Evolutionary conservation across 2,888 invertebrate genomes (phyloP), one percentile per base, ranked within the genome.

Genomic region (Fragum whitleyi): DNA sequence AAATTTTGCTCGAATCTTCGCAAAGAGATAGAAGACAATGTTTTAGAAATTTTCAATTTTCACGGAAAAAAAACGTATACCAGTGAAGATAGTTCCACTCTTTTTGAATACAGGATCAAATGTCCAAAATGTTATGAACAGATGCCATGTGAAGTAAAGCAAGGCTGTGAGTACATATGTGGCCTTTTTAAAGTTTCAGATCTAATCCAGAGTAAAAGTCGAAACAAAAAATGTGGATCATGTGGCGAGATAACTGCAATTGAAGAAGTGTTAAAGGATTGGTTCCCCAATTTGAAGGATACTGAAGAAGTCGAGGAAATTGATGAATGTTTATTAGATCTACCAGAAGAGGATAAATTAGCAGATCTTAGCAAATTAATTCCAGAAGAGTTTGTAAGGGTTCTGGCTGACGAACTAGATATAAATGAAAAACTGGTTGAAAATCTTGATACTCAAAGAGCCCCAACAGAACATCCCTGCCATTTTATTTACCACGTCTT

Each of bases 101-200:
- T 61, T 19, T 61, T 32, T 61, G 61, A 61, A 16, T 32, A n/a
- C 2, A 6, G 19, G 3, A 28, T 61, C 7, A 32, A 61, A 61
- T 61, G 61, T 32, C 61, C 61, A 19, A 19, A n/a, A 32, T 61
- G 61, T 61, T 7, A 11, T 11, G 32, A 61, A 32, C 61, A 32
- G 19, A 29, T 32, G n/a, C 61, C 61, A 16, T 61, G 26, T 61
- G 32, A 61, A 5, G 0, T 7, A 14, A 57, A 57, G 14, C 3
- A 3, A 23, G 57, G 23, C 5, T 0, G 11, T 29, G 32, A 32
- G 14, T 61, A 32, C 32, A 61, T 61, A 19, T 28, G 11, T 32
- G 19, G 32, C 3, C 32, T 61, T 9, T 19, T 32, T 32, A 32
- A n/a, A 1, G 61, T 61, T 14, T 3, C 3, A 3, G 14, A 61